Conservation (phyloP, 2,888 invertebrate species). For the Congeria kusceri region DNA sequence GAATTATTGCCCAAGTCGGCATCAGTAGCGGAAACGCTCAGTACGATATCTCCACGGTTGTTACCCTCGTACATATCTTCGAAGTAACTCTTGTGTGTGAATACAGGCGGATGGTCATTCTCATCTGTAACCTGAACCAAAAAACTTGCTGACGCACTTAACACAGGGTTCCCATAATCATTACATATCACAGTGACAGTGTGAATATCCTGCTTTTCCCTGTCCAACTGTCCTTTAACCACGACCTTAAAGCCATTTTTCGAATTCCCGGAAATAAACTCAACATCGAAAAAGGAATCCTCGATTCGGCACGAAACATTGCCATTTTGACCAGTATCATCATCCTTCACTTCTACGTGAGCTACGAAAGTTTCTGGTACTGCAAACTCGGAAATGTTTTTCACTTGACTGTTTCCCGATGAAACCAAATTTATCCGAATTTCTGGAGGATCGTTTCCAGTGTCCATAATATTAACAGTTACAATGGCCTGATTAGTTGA, state of each 20-base stretch:
- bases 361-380: slow-evolving; percentile 79
- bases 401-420: slow-evolving; percentile 59
- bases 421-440: slow-evolving; percentile 69
- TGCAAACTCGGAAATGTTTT: slow-evolving; percentile 77
- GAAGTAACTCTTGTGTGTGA: slow-evolving; percentile 86
- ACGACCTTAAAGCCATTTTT: slow-evolving; percentile 80
- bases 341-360: slow-evolving; percentile 80
- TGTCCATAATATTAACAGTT: slow-evolving; percentile 89
- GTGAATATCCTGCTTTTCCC: slow-evolving; percentile 74
- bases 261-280: slow-evolving; percentile 43
- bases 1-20: slow-evolving; percentile 84
- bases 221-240: slow-evolving; percentile 85
- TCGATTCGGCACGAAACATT: slow-evolving; percentile 66
- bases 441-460: slow-evolving; percentile 97
- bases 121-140: slow-evolving; percentile 90
- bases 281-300: slow-evolving; percentile 70
- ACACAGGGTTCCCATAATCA: slow-evolving; percentile 87
- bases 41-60: slow-evolving; percentile 87
- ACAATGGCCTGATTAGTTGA: slow-evolving; percentile 72
- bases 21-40: slow-evolving; percentile 94
- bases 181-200: slow-evolving; percentile 86
- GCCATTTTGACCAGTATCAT: slow-evolving; percentile 80
- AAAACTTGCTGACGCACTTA: slow-evolving; percentile 71
- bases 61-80: slow-evolving; percentile 73
- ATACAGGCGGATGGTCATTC: slow-evolving; percentile 96